Evolutionary conservation across 2,797 vertebrate genomes (phyloP).

Genomic region (Chloroceryle inda): DNA sequence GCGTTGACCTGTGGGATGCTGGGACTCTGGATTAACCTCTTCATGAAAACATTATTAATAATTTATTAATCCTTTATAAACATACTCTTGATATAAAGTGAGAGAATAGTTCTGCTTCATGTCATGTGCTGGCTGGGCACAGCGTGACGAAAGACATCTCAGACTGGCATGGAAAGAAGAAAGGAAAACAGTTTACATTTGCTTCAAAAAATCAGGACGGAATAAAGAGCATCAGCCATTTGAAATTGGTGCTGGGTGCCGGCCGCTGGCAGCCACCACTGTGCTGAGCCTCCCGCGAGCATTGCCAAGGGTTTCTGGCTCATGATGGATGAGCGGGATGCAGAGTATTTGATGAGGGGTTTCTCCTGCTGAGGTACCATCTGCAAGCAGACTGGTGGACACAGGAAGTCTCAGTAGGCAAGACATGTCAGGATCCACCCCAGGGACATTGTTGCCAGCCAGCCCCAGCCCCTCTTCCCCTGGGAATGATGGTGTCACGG

Average conservation of each 20-base stretch:
- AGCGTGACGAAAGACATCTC: background rate
- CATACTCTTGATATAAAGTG: constrained; percentile 31
- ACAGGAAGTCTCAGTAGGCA: background rate
- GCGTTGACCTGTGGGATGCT: background rate
- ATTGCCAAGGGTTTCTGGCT: accelerated
- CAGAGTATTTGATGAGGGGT: background rate
- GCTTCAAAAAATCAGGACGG: background rate
- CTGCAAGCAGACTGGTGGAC: background rate
- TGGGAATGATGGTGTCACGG: accelerated
- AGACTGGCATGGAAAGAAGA: background rate
- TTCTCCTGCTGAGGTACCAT: background rate
- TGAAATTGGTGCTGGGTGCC: background rate
- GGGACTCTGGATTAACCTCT: background rate
- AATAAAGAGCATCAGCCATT: background rate
- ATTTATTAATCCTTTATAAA: constrained; percentile 60
- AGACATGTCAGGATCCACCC: accelerated
- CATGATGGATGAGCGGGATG: accelerated
- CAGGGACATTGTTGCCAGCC: accelerated
- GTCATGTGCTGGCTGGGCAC: background rate
- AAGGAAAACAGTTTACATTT: background rate
- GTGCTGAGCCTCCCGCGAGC: background rate
- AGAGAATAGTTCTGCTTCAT: constrained; percentile 1
- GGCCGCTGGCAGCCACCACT: accelerated
- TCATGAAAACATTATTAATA: constrained; percentile 39
- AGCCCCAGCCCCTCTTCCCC: background rate